Evolutionary conservation across 1,140 invertebrate genomes (phyloP).

Genomic region (Vollenhovia emeryi): DNA sequence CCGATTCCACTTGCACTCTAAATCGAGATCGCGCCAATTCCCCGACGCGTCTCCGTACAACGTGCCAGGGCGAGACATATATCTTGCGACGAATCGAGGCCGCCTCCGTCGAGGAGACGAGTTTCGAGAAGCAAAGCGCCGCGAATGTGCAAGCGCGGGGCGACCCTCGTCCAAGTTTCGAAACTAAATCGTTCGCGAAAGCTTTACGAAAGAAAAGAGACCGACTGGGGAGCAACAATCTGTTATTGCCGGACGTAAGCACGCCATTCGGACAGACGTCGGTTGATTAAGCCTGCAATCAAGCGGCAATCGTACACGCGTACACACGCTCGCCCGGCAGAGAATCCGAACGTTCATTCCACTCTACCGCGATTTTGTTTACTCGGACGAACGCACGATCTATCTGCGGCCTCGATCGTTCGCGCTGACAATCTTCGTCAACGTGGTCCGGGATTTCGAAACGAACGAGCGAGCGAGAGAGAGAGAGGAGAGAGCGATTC

Average conservation of each 20-base stretch:
- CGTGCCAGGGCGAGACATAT: too few species aligned
- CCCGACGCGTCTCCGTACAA: too few species aligned
- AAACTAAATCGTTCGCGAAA: too few species aligned
- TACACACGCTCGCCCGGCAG: background rate
- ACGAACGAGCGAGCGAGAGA: background rate
- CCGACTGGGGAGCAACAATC: background rate
- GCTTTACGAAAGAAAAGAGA: background rate
- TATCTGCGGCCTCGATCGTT: background rate
- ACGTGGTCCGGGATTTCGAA: background rate
- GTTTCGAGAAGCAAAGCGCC: too few species aligned
- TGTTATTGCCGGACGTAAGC: background rate
- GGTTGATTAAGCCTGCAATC: background rate
- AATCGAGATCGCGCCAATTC: too few species aligned
- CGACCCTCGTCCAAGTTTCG: too few species aligned
- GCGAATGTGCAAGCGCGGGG: too few species aligned
- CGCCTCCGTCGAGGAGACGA: too few species aligned
- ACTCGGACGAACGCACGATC: background rate
- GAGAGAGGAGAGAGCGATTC: background rate
- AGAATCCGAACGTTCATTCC: background rate
- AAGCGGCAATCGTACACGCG: background rate
- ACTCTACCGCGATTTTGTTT: background rate
- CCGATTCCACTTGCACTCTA: too few species aligned
- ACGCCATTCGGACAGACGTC: background rate
- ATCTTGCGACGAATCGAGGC: too few species aligned
- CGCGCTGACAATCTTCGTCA: too few species aligned